Conservation (phyloP, 2,113 vertebrate genomes). For the Nothoprocta perdicaria region DNA sequence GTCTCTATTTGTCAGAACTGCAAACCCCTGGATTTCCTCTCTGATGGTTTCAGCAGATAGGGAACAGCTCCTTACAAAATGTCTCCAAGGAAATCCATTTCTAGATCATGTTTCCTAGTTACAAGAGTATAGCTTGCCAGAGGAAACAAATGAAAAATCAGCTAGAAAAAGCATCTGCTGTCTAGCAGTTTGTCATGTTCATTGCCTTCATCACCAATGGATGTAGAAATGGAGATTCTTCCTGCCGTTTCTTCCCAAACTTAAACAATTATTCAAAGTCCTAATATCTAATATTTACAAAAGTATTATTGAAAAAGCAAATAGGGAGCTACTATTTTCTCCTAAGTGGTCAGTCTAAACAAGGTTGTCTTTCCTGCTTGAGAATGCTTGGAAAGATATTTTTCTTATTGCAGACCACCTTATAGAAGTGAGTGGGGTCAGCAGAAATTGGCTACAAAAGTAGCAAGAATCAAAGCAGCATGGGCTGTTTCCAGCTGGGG, state of each 20-base stretch:
- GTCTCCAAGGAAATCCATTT: background rate
- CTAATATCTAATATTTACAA: background rate
- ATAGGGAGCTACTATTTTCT: background rate
- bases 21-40: background rate
- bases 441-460: background rate
- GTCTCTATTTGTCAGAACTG: background rate
- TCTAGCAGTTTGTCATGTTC: background rate
- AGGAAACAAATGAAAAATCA: background rate
- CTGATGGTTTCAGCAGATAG: background rate
- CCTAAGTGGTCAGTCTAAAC: fast-evolving
- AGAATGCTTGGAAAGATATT: background rate
- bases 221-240: background rate
- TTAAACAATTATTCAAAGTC: background rate
- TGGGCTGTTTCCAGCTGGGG: background rate
- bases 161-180: background rate
- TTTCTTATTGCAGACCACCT: background rate
- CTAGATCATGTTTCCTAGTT: background rate
- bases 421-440: background rate
- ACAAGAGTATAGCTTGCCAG: background rate
- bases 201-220: background rate
- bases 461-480: background rate
- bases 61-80: background rate
- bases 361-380: background rate
- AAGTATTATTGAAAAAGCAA: background rate
- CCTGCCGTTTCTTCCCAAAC: background rate